Percentiles rank a stretch among this genome's conserved stretches.
Evolutionary conservation across 1,140 invertebrate genomes (phyloP).

Genomic region (Brachionus rubens): DNA sequence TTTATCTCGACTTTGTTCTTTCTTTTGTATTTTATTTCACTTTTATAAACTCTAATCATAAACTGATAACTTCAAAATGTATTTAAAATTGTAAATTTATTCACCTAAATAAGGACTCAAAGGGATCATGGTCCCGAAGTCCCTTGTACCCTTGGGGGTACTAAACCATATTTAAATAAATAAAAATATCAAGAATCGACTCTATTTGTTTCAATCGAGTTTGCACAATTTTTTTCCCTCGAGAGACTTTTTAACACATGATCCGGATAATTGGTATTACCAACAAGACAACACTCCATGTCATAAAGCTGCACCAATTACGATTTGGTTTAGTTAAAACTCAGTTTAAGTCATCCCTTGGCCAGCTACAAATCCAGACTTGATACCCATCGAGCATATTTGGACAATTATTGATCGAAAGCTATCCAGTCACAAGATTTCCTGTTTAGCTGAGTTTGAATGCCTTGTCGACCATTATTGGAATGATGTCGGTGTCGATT

Average conservation of each 20-base stretch:
- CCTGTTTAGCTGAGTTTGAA: constrained; percentile 3
- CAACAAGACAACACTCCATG: constrained; percentile 40
- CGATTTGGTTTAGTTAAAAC: constrained; percentile 36
- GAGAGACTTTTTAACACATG: not conserved
- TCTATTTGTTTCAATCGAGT: no score
- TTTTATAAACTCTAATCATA: no score
- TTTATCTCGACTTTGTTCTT: no score
- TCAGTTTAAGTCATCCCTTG: constrained; percentile 2
- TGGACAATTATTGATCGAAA: constrained; percentile 35
- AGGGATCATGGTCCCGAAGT: no score
- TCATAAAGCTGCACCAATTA: not conserved
- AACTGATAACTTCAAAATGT: no score
- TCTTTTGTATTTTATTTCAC: no score
- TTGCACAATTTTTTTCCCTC: not conserved
- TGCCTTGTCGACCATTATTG: not conserved
- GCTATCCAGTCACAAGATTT: not conserved
- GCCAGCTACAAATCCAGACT: constrained; percentile 42
- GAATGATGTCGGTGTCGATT: not conserved
- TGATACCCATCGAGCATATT: constrained; percentile 45
- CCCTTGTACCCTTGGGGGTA: no score
- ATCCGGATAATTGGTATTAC: constrained; percentile 4
- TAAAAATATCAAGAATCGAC: no score
- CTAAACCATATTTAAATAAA: no score
- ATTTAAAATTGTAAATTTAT: no score
- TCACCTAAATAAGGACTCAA: no score